A percentile compares a stretch with the other conserved stretches of the same genome.
Evolutionary conservation across 2,888 invertebrate genomes (phyloP).

Genomic region (Zhengitettix transpicula): DNA sequence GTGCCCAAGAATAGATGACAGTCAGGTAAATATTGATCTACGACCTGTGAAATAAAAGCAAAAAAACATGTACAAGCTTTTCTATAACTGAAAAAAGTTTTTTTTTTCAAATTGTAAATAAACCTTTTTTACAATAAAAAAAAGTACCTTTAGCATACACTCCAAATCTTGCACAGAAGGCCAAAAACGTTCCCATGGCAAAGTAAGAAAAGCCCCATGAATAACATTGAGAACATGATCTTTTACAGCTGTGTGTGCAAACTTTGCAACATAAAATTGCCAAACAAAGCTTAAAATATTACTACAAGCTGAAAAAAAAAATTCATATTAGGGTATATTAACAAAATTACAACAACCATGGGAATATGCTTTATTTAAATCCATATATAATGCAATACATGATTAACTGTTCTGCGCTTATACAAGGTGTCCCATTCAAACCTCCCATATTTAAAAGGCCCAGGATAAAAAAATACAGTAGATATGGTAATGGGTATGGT

Average conservation of each 20-base stretch:
- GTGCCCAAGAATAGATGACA: slow-evolving; percentile 54
- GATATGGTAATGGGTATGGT: too few relatives aligned
- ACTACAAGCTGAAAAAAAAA: slow-evolving; percentile 26
- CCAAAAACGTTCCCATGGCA: slow-evolving; percentile 57
- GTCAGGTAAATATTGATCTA: slow-evolving; percentile 47
- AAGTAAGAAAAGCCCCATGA: slow-evolving; percentile 41
- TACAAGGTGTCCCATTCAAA: too few relatives aligned
- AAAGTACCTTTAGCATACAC: slow-evolving; percentile 42
- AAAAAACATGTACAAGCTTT: not conserved
- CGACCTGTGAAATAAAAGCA: slow-evolving; percentile 24
- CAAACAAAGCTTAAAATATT: slow-evolving; percentile 43
- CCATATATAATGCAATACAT: too few relatives aligned
- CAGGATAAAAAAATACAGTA: too few relatives aligned
- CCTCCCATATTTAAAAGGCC: too few relatives aligned
- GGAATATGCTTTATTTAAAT: too few relatives aligned
- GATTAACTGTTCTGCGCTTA: too few relatives aligned
- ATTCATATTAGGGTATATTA: too few relatives aligned
- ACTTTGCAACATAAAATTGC: slow-evolving; percentile 53
- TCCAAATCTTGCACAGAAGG: slow-evolving; percentile 50
- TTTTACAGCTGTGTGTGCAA: slow-evolving; percentile 44
- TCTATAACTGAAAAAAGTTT: not conserved
- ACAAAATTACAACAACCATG: too few relatives aligned
- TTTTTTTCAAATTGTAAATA: not conserved
- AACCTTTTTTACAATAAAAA: not conserved
- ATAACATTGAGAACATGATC: slow-evolving; percentile 45